Conservation (phyloP, 2,113 vertebrate genomes). For the Coregonus clupeaformis region DNA sequence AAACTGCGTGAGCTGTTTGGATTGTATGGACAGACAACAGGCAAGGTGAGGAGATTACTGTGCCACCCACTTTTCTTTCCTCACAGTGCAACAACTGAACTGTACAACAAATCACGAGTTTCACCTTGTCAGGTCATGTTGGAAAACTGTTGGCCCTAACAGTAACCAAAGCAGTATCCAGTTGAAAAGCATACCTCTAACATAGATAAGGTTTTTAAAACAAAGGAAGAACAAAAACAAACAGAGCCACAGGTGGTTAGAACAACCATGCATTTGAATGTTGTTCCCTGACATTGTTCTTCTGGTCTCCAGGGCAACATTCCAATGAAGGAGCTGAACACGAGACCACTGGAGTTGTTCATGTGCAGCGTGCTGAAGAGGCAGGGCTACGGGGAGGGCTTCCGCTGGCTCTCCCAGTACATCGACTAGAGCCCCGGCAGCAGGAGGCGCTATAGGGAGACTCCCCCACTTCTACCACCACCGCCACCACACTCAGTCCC, state of each 20-base stretch:
- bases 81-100: not conserved
- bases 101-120: too few relatives aligned
- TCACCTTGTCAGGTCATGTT: too few relatives aligned
- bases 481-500: slow-evolving; percentile 52
- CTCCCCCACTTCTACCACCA: slow-evolving; percentile 48
- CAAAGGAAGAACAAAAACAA: too few relatives aligned
- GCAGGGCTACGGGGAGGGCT: slow-evolving; percentile 97
- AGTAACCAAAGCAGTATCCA: too few relatives aligned
- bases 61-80: too few relatives aligned
- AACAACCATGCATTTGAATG: not conserved
- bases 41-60: slow-evolving; percentile 80
- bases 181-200: too few relatives aligned
- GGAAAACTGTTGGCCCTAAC: too few relatives aligned
- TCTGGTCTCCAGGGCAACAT: slow-evolving; percentile 80
- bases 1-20: slow-evolving; percentile 88
- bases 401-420: slow-evolving; percentile 99
- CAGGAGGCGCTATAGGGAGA: slow-evolving; percentile 40
- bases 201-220: too few relatives aligned
- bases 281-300: not conserved
- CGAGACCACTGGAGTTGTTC: slow-evolving; percentile 93
- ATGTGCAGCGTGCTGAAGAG: slow-evolving; percentile 99
- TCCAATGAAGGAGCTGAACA: slow-evolving; percentile 91
- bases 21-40: slow-evolving; percentile 93
- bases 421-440: slow-evolving; percentile 77
- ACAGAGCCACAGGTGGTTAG: too few relatives aligned